A percentile compares a stretch with the other conserved stretches of the same genome.
Conservation (phyloP, 2,113 vertebrate genomes). For the Bubalus kerabau region DNA sequence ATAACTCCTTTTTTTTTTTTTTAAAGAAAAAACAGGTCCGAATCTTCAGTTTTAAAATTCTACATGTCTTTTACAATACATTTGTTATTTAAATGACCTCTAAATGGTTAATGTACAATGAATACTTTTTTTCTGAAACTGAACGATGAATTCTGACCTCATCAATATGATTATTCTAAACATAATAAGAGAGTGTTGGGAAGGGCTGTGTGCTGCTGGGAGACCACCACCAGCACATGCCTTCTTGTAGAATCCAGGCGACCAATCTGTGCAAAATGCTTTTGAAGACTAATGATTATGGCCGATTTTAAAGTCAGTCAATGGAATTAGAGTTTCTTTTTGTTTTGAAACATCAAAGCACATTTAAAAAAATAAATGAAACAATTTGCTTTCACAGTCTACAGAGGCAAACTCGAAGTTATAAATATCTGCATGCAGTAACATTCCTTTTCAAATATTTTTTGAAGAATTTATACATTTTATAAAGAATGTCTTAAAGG, state of each 20-base stretch:
- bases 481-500: conserved; percentile 87
- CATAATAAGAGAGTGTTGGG: conserved; percentile 84
- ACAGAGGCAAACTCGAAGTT: conserved; percentile 92
- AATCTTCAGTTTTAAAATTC: conserved; percentile 99
- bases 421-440: conserved; percentile 97
- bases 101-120: conserved; percentile 97
- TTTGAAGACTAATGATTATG: conserved; percentile 88
- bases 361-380: conserved; percentile 89
- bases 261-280: conserved; percentile 90
- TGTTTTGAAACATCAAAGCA: conserved; percentile 82
- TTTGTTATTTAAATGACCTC: conserved; percentile 94
- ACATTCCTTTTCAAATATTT: conserved; percentile 91
- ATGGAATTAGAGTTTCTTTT: conserved; percentile 79
- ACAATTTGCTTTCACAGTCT: conserved; percentile 90
- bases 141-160: conserved; percentile 91
- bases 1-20: neutral
- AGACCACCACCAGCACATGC: conserved; percentile 77
- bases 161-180: conserved; percentile 93
- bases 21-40: conserved; percentile 82
- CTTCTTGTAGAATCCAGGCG: conserved; percentile 87
- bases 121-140: conserved; percentile 80
- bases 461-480: conserved; percentile 82
- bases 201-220: conserved; percentile 82
- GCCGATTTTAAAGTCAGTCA: conserved; percentile 82
- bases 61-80: conserved; percentile 98